A percentile compares a stretch with the other conserved stretches of the same genome.
These are phyloP conservation scores for Rhorus exstirpatorius DNA, from an alignment of 2,888 invertebrate species.

Conservation along the genomic window DNA sequence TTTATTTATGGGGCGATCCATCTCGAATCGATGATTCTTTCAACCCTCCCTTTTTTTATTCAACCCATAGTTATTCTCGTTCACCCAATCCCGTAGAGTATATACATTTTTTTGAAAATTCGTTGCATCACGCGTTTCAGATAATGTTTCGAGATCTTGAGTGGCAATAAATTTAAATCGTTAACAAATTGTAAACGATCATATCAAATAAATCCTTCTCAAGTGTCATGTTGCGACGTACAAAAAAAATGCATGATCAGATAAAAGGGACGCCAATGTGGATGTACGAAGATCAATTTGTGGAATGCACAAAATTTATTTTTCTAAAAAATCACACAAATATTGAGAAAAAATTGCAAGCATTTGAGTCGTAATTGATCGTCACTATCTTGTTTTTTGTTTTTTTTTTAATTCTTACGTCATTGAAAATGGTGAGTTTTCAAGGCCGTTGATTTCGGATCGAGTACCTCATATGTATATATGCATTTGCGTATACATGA, in stretches of 20 bases:
- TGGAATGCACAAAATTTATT: not conserved
- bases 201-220: too few species aligned
- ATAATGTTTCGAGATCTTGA: too few species aligned
- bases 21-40: not conserved
- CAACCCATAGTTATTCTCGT: not conserved
- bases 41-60: not conserved
- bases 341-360: not conserved
- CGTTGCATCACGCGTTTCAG: too few species aligned
- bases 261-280: not conserved
- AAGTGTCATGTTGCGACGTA: too few species aligned
- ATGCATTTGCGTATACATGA: not conserved
- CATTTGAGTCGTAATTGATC: not conserved
- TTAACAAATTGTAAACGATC: too few species aligned
- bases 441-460: conserved; percentile 1
- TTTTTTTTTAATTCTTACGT: not conserved
- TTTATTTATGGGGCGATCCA: conserved; percentile 32
- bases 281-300: not conserved
- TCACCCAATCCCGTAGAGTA: not conserved
- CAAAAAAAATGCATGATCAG: too few species aligned
- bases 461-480: not conserved
- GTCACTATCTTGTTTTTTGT: not conserved
- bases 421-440: not conserved
- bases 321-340: not conserved
- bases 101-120: conserved; percentile 1
- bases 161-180: too few species aligned